These are phyloP conservation scores for Pipa parva DNA, from an alignment of 2,113 vertebrate species.

Conservation along the genomic window DNA sequence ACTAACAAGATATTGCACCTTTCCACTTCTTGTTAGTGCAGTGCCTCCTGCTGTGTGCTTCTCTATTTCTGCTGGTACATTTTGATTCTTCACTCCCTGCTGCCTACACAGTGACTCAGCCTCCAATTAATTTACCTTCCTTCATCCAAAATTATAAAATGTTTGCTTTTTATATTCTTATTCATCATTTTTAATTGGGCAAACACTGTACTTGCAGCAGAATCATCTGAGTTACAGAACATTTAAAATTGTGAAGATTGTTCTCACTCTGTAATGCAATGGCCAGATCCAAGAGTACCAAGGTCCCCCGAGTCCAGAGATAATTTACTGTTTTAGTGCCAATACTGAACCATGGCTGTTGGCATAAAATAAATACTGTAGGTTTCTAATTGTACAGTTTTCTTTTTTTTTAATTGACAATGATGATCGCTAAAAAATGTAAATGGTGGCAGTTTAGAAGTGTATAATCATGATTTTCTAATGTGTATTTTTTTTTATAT, in stretches of 20 bases:
- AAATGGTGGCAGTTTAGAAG: too few relatives aligned
- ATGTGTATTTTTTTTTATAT: too few relatives aligned
- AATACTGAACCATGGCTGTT: too few relatives aligned
- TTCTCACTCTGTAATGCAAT: not conserved
- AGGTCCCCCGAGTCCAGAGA: not conserved
- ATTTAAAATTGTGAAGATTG: not conserved
- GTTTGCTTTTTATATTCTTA: not conserved
- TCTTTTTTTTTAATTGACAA: too few relatives aligned
- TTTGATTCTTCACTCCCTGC: not conserved
- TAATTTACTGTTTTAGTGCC: not conserved
- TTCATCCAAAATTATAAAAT: not conserved
- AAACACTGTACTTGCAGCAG: not conserved
- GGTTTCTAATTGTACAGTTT: too few relatives aligned
- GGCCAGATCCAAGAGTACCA: not conserved
- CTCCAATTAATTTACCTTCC: not conserved
- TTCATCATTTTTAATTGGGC: conserved; percentile 2
- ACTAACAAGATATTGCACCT: not conserved
- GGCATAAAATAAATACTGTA: too few relatives aligned
- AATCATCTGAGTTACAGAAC: conserved; percentile 1
- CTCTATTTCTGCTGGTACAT: not conserved
- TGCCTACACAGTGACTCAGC: not conserved
- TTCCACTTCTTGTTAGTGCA: not conserved
- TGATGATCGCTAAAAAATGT: too few relatives aligned
- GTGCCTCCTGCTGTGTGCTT: not conserved
- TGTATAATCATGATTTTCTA: too few relatives aligned